These are phyloP conservation scores for Apotomis turbidana DNA, from an alignment of 2,888 invertebrate species.

Conservation along the genomic window DNA sequence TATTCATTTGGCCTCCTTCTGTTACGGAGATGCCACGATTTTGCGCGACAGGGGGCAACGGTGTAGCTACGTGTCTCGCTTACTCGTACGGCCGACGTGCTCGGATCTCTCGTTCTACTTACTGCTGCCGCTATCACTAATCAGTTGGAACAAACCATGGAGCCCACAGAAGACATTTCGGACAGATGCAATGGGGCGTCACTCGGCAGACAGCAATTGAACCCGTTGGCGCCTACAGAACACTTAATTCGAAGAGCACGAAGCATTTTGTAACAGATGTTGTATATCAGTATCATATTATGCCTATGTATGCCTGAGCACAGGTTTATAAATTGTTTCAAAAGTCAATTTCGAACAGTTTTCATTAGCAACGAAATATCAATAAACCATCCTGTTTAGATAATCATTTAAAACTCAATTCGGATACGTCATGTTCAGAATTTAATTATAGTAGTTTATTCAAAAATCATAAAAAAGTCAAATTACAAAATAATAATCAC, in stretches of 20 bases:
- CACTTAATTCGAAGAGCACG: slow-evolving; percentile 4
- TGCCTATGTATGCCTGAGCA: no score
- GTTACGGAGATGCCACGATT: no score
- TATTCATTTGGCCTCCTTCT: no score
- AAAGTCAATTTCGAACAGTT: neutral
- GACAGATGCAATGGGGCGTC: neutral
- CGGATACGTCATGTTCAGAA: neutral
- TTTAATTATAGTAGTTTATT: no score
- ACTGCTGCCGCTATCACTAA: neutral
- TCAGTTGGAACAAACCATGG: slow-evolving; percentile 5
- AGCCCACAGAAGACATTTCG: neutral
- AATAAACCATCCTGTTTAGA: neutral
- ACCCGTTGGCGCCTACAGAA: neutral
- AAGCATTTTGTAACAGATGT: slow-evolving; percentile 7
- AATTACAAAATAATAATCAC: no score
- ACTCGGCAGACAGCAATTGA: neutral
- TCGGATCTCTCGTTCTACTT: no score
- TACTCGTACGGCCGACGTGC: no score
- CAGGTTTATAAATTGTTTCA: neutral
- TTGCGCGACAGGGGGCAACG: no score
- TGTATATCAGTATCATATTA: slow-evolving; percentile 7
- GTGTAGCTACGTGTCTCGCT: no score
- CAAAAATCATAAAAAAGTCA: no score
- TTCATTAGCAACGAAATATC: no score
- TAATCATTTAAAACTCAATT: neutral